phyloP scores from a whole-genome alignment of 2,888 invertebrate species.

The Thecocarcelia acutangulata region DNA sequence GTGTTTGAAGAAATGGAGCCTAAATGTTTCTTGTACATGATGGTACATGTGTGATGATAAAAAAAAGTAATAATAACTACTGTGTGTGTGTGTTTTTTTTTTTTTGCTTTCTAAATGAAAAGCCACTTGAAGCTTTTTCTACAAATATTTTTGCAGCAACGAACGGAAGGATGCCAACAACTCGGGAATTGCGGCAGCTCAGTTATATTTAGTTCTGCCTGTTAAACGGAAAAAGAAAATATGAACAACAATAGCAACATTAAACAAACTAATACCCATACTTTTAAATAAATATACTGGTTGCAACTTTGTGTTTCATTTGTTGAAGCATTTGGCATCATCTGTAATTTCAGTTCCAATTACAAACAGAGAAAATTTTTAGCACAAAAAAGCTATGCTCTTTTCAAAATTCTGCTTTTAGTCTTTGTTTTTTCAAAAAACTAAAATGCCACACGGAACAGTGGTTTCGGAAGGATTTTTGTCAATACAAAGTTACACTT shows the following conservation, averaged over 20 bases:
- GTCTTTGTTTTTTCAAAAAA: conserved; percentile 26
- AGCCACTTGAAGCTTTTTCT: conserved; percentile 65
- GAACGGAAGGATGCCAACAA: conserved; percentile 61
- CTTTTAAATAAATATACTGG: conserved; percentile 63
- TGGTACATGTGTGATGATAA: conserved; percentile 39
- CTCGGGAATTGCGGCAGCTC: conserved; percentile 17
- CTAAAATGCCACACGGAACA: conserved; percentile 1
- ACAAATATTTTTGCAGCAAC: conserved; percentile 50
- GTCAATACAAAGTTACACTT: too few species aligned
- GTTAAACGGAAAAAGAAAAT: too few species aligned
- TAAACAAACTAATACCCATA: conserved; percentile 11
- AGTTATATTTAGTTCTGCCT: too few species aligned
- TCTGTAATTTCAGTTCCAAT: conserved; percentile 59
- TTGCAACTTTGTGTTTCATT: conserved; percentile 39
- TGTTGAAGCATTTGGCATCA: conserved; percentile 50
- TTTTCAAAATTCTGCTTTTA: conserved; percentile 20
- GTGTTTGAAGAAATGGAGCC: conserved; percentile 18
- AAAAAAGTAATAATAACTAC: conserved; percentile 53
- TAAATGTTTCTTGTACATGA: conserved; percentile 22
- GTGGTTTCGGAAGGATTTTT: too few species aligned
- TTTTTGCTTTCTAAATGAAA: conserved; percentile 26
- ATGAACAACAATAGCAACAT: conserved; percentile 32
- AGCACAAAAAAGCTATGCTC: conserved; percentile 71
- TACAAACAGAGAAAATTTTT: conserved; percentile 15
- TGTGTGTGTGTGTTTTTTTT: conserved; percentile 13